Percentiles rank a stretch among this genome's conserved stretches.
These are phyloP conservation scores for Drosophila arizonae DNA, from an alignment of 1,140 invertebrate species.

Conservation along the genomic window DNA sequence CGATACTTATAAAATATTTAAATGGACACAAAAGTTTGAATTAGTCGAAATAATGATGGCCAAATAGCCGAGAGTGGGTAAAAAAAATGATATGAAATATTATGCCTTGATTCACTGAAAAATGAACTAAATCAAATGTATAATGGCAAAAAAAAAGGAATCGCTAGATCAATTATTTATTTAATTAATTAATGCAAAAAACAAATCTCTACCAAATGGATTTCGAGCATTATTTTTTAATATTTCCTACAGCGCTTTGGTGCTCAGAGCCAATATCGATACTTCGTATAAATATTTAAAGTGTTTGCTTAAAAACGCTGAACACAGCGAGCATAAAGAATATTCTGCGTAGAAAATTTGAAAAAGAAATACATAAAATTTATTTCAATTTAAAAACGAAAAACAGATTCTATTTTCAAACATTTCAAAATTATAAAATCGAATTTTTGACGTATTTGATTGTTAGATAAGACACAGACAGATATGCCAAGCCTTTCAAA, in stretches of 20 bases:
- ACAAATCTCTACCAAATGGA: neutral
- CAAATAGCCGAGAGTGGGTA: neutral
- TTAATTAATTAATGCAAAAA: neutral
- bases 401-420: no score
- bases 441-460: no score
- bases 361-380: no score
- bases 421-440: no score
- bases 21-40: constrained; percentile 49
- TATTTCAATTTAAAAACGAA: no score
- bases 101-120: neutral
- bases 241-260: no score
- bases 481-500: no score
- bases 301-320: neutral
- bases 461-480: no score
- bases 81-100: constrained; percentile 21
- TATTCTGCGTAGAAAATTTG: no score
- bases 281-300: neutral
- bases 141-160: neutral
- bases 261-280: neutral
- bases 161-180: constrained; percentile 21
- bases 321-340: neutral
- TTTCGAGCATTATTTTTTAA: no score
- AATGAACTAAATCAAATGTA: constrained; percentile 1
- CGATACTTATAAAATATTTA: constrained; percentile 54
- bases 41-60: constrained; percentile 26